phyloP scores from a whole-genome alignment of 1,140 invertebrate genomes.

The Lethocerus indicus region DNA sequence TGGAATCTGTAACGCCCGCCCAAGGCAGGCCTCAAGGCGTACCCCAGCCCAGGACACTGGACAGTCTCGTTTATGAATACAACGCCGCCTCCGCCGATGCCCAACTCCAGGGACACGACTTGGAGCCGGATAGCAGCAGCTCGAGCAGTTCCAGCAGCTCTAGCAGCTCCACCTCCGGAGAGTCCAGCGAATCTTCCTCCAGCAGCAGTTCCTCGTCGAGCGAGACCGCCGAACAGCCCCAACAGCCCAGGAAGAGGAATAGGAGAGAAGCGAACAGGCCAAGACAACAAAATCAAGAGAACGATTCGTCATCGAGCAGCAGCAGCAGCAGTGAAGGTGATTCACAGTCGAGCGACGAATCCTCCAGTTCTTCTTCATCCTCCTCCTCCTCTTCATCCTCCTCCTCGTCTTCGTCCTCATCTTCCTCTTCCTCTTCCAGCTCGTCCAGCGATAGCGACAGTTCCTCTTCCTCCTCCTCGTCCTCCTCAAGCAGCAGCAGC shows the following conservation, averaged over 20 bases:
- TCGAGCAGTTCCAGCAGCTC: background rate
- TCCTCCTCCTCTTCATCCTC: background rate
- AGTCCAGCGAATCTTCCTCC: background rate
- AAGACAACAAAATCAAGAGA: too few relatives aligned
- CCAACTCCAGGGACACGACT: conserved; percentile 3
- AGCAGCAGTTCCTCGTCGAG: background rate
- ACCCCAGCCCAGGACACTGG: conserved; percentile 9
- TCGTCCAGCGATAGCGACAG: background rate
- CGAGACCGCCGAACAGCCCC: conserved; percentile 1
- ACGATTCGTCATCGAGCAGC: too few relatives aligned
- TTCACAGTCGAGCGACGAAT: background rate
- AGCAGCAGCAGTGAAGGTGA: background rate
- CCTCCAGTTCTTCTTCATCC: background rate
- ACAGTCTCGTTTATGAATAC: conserved; percentile 18
- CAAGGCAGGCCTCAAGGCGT: conserved; percentile 3
- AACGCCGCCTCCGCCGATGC: conserved; percentile 9
- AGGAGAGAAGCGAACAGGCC: too few relatives aligned
- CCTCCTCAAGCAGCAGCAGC: too few relatives aligned
- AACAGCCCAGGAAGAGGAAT: too few relatives aligned
- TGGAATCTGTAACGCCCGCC: conserved; percentile 16
- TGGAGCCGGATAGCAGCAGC: conserved; percentile 1
- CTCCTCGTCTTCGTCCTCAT: conserved; percentile 5
- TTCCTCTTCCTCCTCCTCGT: conserved; percentile 4
- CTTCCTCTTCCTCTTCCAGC: conserved; percentile 15
- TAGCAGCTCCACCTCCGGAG: background rate